Evolutionary conservation across 92 coral and sea anemone genomes (phyloP).

Genomic region (Heliopora coerulea): DNA sequence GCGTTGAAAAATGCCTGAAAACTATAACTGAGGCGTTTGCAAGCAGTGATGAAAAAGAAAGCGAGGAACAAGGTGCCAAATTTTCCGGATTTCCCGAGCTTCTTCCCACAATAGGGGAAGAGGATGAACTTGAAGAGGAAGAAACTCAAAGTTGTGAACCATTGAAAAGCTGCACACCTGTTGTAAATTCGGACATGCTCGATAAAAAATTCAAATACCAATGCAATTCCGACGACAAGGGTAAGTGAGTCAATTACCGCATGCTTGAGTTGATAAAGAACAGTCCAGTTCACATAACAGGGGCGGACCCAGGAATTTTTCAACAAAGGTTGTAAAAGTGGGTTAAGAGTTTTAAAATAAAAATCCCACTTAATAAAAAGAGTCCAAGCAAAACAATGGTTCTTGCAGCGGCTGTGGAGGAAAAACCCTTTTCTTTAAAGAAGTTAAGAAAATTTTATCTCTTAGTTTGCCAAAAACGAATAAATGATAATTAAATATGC

Average conservation of each 20-base stretch:
- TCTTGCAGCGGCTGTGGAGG: too few species aligned
- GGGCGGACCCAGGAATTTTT: too few species aligned
- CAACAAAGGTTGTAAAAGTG: too few species aligned
- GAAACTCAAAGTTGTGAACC: neutral
- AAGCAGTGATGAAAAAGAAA: constrained; percentile 2
- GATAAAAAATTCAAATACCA: neutral
- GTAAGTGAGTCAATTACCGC: neutral
- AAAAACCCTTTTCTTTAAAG: too few species aligned
- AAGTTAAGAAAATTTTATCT: too few species aligned
- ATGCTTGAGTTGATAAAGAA: too few species aligned
- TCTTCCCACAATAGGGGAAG: constrained; percentile 38
- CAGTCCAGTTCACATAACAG: too few species aligned
- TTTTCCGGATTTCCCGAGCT: constrained; percentile 21
- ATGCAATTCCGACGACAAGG: neutral
- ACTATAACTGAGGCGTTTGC: neutral
- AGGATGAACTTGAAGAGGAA: constrained; percentile 12
- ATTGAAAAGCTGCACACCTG: neutral
- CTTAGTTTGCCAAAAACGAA: too few species aligned
- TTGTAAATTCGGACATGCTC: neutral
- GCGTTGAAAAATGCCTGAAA: neutral
- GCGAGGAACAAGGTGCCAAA: constrained; percentile 1
- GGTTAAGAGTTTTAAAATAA: too few species aligned
- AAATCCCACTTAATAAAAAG: too few species aligned
- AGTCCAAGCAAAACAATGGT: too few species aligned
- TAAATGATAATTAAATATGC: too few species aligned